phyloP scores from a whole-genome alignment of 1,140 invertebrate genomes.

The Ditylenchus dipsaci region DNA sequence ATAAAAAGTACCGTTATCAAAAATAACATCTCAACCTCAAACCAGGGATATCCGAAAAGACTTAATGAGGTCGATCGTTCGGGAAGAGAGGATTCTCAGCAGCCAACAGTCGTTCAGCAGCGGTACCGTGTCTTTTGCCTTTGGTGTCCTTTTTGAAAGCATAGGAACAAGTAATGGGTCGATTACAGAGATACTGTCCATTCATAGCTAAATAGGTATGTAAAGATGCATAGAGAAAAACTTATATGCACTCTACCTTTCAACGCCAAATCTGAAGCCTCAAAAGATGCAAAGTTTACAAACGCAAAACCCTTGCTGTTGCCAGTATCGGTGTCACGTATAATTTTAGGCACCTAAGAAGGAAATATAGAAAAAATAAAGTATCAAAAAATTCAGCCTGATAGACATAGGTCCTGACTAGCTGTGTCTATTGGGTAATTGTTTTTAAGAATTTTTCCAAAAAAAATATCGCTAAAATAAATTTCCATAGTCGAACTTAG shows the following conservation, averaged over 20 bases:
- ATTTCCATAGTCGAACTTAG: no score
- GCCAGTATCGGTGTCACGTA: conserved; percentile 96
- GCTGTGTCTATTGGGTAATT: no score
- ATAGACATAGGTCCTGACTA: no score
- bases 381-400: no score
- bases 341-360: conserved; percentile 71
- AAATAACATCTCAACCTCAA: conserved; percentile 14
- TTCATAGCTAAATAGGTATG: conserved; percentile 88
- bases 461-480: no score
- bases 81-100: conserved; percentile 95
- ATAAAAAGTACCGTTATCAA: neutral
- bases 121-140: conserved; percentile 94
- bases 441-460: no score
- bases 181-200: conserved; percentile 95
- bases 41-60: conserved; percentile 76
- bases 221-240: neutral
- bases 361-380: conserved; percentile 20
- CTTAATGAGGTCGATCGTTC: conserved; percentile 94
- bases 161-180: conserved; percentile 95
- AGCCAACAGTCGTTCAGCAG: conserved; percentile 89
- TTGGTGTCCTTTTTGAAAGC: conserved; percentile 99
- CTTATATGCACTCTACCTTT: no score
- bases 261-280: conserved; percentile 87
- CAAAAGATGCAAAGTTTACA: conserved; percentile 98
- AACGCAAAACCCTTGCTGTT: conserved; percentile 99